Base-by-base conservation (phyloP, 2,797 vertebrate genomes). In the Sibirionetta formosa region DNA sequence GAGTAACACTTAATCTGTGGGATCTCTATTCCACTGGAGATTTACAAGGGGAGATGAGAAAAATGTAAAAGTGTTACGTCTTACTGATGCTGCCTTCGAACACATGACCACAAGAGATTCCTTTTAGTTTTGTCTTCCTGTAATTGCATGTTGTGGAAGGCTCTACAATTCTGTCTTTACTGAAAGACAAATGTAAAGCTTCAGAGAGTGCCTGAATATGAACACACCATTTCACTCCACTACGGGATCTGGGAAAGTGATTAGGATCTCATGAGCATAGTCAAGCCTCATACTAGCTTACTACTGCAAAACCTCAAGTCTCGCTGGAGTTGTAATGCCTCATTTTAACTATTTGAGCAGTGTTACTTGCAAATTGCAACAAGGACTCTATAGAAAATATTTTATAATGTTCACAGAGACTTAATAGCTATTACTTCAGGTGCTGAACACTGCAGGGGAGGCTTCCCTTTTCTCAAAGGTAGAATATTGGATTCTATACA, bases 11-110 rank as follows among this genome's bases (percentile, higher is more conserved):
- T n/a, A 64, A 93, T 86, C 92, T 86, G 80, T 48, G 58, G 88
- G 76, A 94, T 86, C 82, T 90, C 35, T 33, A n/a, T 48, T 61
- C 88, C 90, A 75, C 3, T 33, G 57, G 88, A 90, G 53, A 26
- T 78, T 86, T 96, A 92, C 86, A 93, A 95, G 50, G 80, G 31
- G 78, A 95, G 72, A 96, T 96, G 93, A 96, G 90, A 83, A 90
- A 44, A 86, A 60, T 73, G 77, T 29, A 40, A 90, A 48, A 48
- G 60, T 13, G 48, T 78, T 79, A 75, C 81, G 65, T 36, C 88
- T 88, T 68, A 8, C 80, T 90, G 82, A 48, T 46, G 11, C 72
- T 83, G 93, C 86, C 82, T 96, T 90, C 90, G 88, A 96, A 94
- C 61, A 15, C 4, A 16, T 1, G 14, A 86, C 61, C 96, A 90